A percentile compares a stretch with the other conserved stretches of the same genome.
phyloP scores from a whole-genome alignment of 1,140 invertebrate species.

The Drosophila santomea region DNA sequence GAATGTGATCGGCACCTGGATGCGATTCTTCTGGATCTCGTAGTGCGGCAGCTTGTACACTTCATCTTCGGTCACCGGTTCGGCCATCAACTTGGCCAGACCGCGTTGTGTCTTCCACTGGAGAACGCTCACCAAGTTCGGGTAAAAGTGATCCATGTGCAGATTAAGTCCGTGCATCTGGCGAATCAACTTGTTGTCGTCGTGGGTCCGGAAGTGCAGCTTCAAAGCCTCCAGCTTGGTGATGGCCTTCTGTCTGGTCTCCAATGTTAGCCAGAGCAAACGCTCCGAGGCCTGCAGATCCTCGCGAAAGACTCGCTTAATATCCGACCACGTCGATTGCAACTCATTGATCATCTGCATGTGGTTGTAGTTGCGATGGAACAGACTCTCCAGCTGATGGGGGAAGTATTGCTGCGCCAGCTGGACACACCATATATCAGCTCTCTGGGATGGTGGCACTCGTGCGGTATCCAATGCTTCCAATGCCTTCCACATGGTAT shows the following conservation, averaged over 20 bases:
- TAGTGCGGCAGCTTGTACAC: slow-evolving; percentile 86
- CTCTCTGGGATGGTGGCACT: slow-evolving; percentile 94
- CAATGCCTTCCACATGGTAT: slow-evolving; percentile 91
- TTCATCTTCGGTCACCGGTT: slow-evolving; percentile 92
- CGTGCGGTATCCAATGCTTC: slow-evolving; percentile 93
- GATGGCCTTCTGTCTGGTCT: slow-evolving; percentile 91
- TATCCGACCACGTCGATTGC: slow-evolving; percentile 85
- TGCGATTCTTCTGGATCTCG: slow-evolving; percentile 98
- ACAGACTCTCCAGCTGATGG: slow-evolving; percentile 89
- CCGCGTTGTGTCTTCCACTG: slow-evolving; percentile 91
- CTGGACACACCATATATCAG: slow-evolving; percentile 86
- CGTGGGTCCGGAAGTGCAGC: slow-evolving; percentile 95
- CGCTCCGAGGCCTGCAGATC: slow-evolving; percentile 88
- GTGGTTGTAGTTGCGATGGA: slow-evolving; percentile 94
- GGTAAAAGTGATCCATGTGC: slow-evolving; percentile 92
- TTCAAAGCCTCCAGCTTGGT: slow-evolving; percentile 93
- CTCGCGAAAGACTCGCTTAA: slow-evolving; percentile 89
- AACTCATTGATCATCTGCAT: slow-evolving; percentile 94
- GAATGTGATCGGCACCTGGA: slow-evolving; percentile 98
- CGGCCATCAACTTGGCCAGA: slow-evolving; percentile 92
- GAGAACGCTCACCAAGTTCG: slow-evolving; percentile 94
- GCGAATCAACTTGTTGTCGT: slow-evolving; percentile 90
- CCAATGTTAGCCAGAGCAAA: slow-evolving; percentile 91
- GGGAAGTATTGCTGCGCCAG: slow-evolving; percentile 70
- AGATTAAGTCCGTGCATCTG: slow-evolving; percentile 91